Conservation (phyloP, 1,140 invertebrate species). For the Pseudomyrmex gracilis region DNA sequence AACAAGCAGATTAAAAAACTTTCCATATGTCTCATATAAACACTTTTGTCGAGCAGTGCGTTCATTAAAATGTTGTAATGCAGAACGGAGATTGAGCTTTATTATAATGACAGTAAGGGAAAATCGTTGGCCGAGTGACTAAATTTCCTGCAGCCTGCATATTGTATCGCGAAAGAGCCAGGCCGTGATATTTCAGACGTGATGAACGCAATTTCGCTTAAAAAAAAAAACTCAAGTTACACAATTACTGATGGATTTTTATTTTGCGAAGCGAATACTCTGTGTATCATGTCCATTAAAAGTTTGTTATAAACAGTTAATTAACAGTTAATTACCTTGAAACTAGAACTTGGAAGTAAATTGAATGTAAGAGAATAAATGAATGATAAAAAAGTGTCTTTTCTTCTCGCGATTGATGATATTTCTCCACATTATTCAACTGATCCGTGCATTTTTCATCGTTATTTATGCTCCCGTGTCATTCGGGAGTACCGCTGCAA, state of each 20-base stretch:
- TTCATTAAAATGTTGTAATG: conserved; percentile 40
- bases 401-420: conserved; percentile 1
- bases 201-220: conserved; percentile 1
- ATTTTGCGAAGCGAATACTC: conserved; percentile 1
- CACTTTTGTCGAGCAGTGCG: neutral
- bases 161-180: conserved; percentile 29
- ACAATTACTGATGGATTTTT: too few relatives aligned
- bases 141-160: conserved; percentile 26
- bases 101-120: conserved; percentile 43
- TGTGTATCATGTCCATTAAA: neutral
- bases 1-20: conserved; percentile 1
- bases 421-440: conserved; percentile 20
- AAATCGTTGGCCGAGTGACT: conserved; percentile 28
- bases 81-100: conserved; percentile 54
- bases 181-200: conserved; percentile 16
- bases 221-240: conserved; percentile 6
- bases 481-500: conserved; percentile 2
- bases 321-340: neutral
- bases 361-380: neutral
- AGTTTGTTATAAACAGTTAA: neutral
- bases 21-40: conserved; percentile 51
- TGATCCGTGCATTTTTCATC: conserved; percentile 26
- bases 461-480: conserved; percentile 42
- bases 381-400: too few relatives aligned
- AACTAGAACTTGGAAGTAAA: neutral